Percentiles rank a stretch among this genome's conserved stretches.
phyloP scores from a whole-genome alignment of 2,797 vertebrate genomes.

The Pteropus rufus region DNA sequence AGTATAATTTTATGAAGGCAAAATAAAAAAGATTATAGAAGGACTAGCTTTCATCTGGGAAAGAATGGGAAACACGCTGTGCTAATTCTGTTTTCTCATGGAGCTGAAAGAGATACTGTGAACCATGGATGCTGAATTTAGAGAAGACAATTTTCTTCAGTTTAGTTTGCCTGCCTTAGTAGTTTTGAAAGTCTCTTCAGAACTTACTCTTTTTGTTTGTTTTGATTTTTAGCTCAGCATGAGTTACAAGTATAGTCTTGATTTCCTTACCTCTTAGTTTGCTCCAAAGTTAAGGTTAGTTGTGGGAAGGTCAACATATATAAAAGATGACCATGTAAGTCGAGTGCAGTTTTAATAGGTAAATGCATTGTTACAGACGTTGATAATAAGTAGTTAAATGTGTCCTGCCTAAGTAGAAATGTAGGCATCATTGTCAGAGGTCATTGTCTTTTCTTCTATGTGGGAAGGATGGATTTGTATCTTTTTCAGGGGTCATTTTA shows the following conservation, averaged over 20 bases:
- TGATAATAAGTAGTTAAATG: not conserved
- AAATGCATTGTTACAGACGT: not conserved
- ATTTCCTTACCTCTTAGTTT: slow-evolving; percentile 18
- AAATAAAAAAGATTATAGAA: slow-evolving; percentile 21
- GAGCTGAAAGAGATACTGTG: not conserved
- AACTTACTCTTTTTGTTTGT: not conserved
- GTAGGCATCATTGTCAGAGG: not conserved
- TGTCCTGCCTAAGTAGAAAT: not conserved
- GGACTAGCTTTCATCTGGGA: not conserved
- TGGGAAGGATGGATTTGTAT: not conserved
- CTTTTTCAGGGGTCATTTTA: slow-evolving; percentile 24
- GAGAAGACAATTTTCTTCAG: not conserved
- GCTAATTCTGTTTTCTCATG: not conserved
- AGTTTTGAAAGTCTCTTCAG: slow-evolving; percentile 32
- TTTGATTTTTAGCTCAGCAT: slow-evolving; percentile 23
- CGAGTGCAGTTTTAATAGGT: not conserved
- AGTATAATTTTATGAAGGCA: slow-evolving; percentile 4
- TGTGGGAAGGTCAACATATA: not conserved
- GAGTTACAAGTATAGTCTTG: not conserved
- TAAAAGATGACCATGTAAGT: not conserved
- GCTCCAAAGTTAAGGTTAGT: not conserved
- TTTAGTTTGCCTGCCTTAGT: not conserved
- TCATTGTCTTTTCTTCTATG: not conserved
- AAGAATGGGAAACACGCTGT: not conserved
- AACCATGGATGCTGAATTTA: not conserved